Evolutionary conservation across 2,888 invertebrate genomes (phyloP).

Genomic region (Liposcelis brunnea): DNA sequence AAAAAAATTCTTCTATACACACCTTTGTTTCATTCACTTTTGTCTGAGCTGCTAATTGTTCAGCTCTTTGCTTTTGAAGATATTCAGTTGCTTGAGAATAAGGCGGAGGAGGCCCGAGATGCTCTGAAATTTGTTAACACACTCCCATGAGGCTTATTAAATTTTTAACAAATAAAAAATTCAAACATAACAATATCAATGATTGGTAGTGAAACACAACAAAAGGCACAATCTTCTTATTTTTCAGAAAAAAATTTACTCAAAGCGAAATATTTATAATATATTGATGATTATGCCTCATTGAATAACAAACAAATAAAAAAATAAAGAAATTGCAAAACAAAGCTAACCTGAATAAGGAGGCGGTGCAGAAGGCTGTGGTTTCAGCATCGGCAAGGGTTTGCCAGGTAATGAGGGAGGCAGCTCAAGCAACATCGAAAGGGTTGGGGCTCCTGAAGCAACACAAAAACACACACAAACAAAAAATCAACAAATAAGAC

Average conservation of each 20-base stretch:
- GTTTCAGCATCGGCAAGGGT: slow-evolving; percentile 22
- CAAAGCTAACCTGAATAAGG: slow-evolving; percentile 3
- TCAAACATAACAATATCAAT: background rate
- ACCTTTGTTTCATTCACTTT: no score
- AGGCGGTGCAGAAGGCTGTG: slow-evolving; percentile 24
- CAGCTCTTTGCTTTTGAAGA: slow-evolving; percentile 2
- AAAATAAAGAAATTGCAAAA: background rate
- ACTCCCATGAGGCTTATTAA: no score
- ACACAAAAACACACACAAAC: slow-evolving; percentile 1
- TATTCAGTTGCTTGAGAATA: slow-evolving; percentile 8
- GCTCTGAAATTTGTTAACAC: slow-evolving; percentile 2
- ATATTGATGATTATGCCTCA: no score
- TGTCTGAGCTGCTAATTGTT: background rate
- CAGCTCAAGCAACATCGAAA: slow-evolving; percentile 52
- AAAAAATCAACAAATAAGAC: slow-evolving; percentile 5
- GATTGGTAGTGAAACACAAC: no score
- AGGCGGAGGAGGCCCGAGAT: slow-evolving; percentile 5
- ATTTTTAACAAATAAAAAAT: background rate
- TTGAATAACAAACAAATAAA: no score
- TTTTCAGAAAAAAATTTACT: no score
- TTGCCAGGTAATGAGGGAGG: slow-evolving; percentile 29
- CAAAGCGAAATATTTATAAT: no score
- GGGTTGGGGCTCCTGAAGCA: slow-evolving; percentile 45
- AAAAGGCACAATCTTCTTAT: no score
- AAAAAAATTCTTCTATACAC: no score